A percentile compares a stretch with the other conserved stretches of the same genome.
These are phyloP conservation scores for Todiramphus saurophagus DNA, from an alignment of 2,113 vertebrate genomes.

Conservation along the genomic window DNA sequence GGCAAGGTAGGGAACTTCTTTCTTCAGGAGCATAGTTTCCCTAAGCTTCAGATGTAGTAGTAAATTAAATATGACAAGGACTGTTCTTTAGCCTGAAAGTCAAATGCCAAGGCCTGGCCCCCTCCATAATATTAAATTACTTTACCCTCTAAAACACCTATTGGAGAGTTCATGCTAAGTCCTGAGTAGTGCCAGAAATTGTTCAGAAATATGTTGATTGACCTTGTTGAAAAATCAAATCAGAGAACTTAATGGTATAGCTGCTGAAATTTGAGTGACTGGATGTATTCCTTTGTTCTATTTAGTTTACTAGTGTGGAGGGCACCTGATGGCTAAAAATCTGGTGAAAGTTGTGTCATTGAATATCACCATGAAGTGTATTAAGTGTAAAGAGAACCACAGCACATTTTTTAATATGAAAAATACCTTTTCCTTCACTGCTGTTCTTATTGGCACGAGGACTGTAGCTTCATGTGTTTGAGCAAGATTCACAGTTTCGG, in stretches of 20 bases:
- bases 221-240: neutral
- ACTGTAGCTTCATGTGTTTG: neutral
- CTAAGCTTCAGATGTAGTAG: neutral
- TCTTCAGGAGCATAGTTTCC: neutral
- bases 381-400: neutral
- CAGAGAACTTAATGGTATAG: neutral
- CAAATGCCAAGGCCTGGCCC: neutral
- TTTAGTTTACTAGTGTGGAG: neutral
- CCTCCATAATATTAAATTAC: neutral
- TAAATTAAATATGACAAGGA: neutral
- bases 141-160: neutral
- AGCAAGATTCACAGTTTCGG: neutral
- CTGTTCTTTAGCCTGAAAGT: neutral
- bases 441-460: neutral
- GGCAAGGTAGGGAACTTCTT: neutral
- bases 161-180: neutral
- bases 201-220: neutral
- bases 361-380: neutral
- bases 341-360: neutral
- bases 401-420: neutral
- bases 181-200: neutral
- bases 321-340: neutral
- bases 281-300: neutral
- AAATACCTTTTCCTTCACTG: neutral
- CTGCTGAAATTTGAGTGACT: neutral